Percentiles rank a stretch among this genome's conserved stretches.
Evolutionary conservation across 2,797 vertebrate genomes (phyloP).

Genomic region (Helicolenus hilgendorfi): DNA sequence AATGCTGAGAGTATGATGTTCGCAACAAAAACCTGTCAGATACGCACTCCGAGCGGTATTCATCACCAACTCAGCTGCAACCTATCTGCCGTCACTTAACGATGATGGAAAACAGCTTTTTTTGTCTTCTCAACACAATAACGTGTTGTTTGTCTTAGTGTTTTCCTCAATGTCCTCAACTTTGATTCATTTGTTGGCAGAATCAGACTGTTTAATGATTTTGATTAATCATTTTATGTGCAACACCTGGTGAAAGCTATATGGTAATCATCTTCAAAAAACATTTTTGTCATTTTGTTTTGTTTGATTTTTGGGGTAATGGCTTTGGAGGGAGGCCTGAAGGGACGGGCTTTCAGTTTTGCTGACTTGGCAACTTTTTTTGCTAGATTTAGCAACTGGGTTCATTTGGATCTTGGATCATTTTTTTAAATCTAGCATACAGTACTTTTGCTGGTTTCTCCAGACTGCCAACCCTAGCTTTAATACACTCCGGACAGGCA

Average conservation of each 20-base stretch:
- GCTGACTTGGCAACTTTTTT: too few relatives aligned
- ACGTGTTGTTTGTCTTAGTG: neutral
- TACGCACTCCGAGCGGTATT: constrained; percentile 54
- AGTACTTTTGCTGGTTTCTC: too few relatives aligned
- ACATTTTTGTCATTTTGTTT: too few relatives aligned
- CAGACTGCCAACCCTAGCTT: too few relatives aligned
- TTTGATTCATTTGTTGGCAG: neutral
- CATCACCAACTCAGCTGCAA: constrained; percentile 66
- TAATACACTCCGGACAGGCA: too few relatives aligned
- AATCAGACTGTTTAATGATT: constrained; percentile 11
- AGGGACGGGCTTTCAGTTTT: too few relatives aligned
- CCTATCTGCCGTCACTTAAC: constrained; percentile 29
- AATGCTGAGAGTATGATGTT: constrained; percentile 74
- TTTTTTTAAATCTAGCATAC: too few relatives aligned
- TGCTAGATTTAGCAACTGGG: too few relatives aligned
- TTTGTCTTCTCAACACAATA: constrained; percentile 6
- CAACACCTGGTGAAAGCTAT: neutral
- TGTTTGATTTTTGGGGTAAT: too few relatives aligned
- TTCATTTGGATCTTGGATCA: too few relatives aligned
- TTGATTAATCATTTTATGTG: neutral
- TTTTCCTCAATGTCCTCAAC: neutral
- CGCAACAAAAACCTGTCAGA: constrained; percentile 77
- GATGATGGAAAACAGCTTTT: constrained; percentile 37
- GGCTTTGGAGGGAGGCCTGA: too few relatives aligned
- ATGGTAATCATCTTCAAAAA: too few relatives aligned